Evolutionary conservation across 2,797 vertebrate genomes (phyloP).

Genomic region (Selene dorsalis): DNA sequence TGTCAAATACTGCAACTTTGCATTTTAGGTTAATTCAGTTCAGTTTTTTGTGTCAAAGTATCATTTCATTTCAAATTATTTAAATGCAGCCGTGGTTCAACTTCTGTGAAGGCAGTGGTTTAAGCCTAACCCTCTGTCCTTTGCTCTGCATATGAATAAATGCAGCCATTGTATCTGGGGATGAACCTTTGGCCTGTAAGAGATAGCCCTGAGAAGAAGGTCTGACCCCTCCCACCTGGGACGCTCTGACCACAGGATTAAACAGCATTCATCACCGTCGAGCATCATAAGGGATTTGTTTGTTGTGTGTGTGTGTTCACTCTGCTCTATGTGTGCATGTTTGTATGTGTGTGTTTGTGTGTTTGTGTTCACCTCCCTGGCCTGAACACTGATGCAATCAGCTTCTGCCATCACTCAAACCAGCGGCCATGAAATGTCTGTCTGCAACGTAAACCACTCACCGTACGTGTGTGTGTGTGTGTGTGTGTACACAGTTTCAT

Average conservation of each 20-base stretch:
- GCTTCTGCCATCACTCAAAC: conserved; percentile 69
- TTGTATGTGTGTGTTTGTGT: conserved; percentile 7
- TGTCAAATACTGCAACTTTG: neutral
- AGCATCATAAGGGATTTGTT: conserved; percentile 47
- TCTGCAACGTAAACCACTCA: conserved; percentile 4
- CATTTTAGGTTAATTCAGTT: neutral
- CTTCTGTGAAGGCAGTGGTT: neutral
- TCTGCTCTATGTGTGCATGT: neutral
- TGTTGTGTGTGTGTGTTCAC: conserved; percentile 12
- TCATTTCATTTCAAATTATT: neutral
- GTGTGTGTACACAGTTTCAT: neutral
- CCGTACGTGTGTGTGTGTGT: conserved; percentile 4
- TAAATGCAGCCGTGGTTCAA: neutral
- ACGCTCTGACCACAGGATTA: conserved; percentile 59
- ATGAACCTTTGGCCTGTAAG: conserved; percentile 71
- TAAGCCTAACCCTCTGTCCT: conserved; percentile 14
- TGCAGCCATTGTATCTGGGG: conserved; percentile 56
- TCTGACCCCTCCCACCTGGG: conserved; percentile 70
- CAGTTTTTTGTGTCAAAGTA: neutral
- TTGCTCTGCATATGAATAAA: conserved; percentile 56
- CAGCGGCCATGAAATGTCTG: conserved; percentile 64
- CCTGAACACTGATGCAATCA: conserved; percentile 63
- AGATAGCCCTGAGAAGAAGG: conserved; percentile 81
- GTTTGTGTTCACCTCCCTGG: conserved; percentile 43
- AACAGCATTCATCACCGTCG: conserved; percentile 67